These are phyloP conservation scores for Megathymus violae DNA, from an alignment of 1,140 invertebrate genomes.

Conservation along the genomic window DNA sequence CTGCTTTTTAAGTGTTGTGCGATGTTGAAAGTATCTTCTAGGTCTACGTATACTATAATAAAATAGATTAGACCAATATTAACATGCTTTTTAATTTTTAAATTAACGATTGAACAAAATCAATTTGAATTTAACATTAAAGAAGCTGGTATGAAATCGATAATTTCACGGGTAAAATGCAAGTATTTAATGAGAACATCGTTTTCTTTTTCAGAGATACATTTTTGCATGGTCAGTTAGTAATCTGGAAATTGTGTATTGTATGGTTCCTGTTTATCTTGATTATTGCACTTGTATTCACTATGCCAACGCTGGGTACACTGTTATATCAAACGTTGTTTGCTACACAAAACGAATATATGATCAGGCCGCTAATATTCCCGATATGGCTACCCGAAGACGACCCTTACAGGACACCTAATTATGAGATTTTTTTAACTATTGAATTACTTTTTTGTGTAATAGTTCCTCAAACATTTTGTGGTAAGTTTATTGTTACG, in stretches of 20 bases:
- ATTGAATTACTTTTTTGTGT: slow-evolving; percentile 38
- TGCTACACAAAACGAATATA: slow-evolving; percentile 47
- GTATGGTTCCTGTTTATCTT: slow-evolving; percentile 43
- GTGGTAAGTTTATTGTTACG: slow-evolving; percentile 41
- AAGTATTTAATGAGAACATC: too few species aligned
- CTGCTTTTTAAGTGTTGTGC: too few species aligned
- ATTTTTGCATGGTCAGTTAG: slow-evolving; percentile 52
- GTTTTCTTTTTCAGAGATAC: slow-evolving; percentile 48
- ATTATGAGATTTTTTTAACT: slow-evolving; percentile 60
- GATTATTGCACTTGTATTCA: slow-evolving; percentile 30
- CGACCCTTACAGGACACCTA: slow-evolving; percentile 58
- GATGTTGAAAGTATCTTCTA: too few species aligned
- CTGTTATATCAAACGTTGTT: slow-evolving; percentile 53
- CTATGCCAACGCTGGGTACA: slow-evolving; percentile 32
- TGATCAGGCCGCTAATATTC: slow-evolving; percentile 53
- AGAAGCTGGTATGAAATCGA: too few species aligned
- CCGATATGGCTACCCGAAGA: slow-evolving; percentile 59
- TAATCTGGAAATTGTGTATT: slow-evolving; percentile 54
- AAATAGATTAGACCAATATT: too few species aligned
- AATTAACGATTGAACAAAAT: too few species aligned
- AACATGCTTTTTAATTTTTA: too few species aligned
- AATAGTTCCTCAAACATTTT: slow-evolving; percentile 47
- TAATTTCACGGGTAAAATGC: too few species aligned
- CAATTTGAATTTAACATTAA: too few species aligned
- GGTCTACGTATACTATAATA: too few species aligned